Percentiles rank a stretch among this genome's conserved stretches.
These are phyloP conservation scores for Petroica traversi DNA, from an alignment of 2,113 vertebrate genomes.

Conservation along the genomic window DNA sequence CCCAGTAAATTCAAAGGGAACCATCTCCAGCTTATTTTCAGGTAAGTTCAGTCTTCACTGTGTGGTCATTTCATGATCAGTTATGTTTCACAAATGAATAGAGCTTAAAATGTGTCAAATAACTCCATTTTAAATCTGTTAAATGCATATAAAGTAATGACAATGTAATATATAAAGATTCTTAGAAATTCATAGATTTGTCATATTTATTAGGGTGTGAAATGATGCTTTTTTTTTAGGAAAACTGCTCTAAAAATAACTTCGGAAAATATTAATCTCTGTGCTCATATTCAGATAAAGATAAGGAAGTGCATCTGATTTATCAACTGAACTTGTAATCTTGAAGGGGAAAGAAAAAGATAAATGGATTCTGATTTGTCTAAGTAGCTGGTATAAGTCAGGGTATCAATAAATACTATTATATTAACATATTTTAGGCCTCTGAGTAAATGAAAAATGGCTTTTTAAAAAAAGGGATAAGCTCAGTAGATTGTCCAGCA, in stretches of 20 bases:
- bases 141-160: background rate
- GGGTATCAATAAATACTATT: background rate
- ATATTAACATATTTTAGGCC: background rate
- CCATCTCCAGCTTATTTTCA: background rate
- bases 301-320: background rate
- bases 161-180: background rate
- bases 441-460: background rate
- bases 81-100: background rate
- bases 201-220: background rate
- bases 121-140: background rate
- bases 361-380: background rate
- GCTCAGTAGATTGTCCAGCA: background rate
- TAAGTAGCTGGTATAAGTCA: background rate
- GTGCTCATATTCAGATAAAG: background rate
- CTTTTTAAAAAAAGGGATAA: background rate
- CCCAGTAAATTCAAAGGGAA: background rate
- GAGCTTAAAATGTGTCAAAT: background rate
- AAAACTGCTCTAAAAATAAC: background rate
- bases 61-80: background rate
- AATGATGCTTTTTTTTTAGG: background rate
- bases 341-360: background rate
- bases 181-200: background rate
- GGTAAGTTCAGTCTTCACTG: accelerated
- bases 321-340: background rate
- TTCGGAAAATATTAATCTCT: background rate